Evolutionary conservation across 2,888 invertebrate genomes (phyloP), one percentile per base, ranked within the genome.

Genomic region (Saturnia japonica): DNA sequence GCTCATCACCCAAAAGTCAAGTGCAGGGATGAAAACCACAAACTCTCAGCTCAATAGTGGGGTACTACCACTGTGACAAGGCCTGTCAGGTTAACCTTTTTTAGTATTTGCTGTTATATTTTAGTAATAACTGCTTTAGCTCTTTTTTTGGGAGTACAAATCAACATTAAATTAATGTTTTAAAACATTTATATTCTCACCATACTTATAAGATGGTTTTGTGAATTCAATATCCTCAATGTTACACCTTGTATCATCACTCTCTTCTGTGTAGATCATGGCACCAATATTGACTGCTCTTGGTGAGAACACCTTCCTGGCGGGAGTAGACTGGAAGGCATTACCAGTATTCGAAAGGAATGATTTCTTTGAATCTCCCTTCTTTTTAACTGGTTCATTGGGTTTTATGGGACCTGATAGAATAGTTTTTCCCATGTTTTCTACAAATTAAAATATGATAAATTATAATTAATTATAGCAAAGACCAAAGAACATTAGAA

Each of bases 291-390:
- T 91, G 6, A 87, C 80, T 2, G 85, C 80, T 43, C 87, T 82
- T 0, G 93, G 91, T 9, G 90, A 87, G 72, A 91, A 91, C 1
- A 83, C 86, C 70, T 87, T 84, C 22, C 90, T 80, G 4, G 80
- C 77, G 7, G 93, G 93, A 12, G 93, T 93, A 71, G 84, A 87
- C 72, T 87, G 88, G 7, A 93, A 70, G 0, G 90, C 88, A 79
- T 89, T 89, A 7, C 93, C 93, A 0, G 86, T 85, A 73, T 93
- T 93, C 0, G 86, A 85, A 0, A 93, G 79, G 71, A 93, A 93
- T 0, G 92, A 89, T 73, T 92, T 93, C 73, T 93, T 93, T 0
- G 77, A 74, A 22, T 87, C 88, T 19, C 84, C 84, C 1, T 79
- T 77, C 72, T 90, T 91, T 74, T 92, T 91, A 1, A 87, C 62